These are phyloP conservation scores for Iselma pallidipennis DNA, from an alignment of 2,888 invertebrate species.

Conservation along the genomic window DNA sequence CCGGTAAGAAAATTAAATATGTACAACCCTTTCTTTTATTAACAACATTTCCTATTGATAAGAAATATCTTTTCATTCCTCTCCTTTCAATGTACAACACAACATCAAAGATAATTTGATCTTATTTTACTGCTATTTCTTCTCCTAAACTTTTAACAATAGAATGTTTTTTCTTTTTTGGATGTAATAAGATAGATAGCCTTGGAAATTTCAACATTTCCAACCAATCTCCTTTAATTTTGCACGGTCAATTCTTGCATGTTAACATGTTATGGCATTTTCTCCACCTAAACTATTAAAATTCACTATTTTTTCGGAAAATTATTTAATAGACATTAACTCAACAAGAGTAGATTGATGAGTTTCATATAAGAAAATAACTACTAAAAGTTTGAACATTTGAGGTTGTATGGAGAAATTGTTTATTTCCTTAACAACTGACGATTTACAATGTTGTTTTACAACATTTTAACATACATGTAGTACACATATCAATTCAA, in stretches of 20 bases:
- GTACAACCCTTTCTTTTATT: not conserved
- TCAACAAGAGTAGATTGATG: too few species aligned
- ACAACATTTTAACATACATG: not conserved
- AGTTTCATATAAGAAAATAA: too few species aligned
- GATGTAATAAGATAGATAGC: constrained; percentile 16
- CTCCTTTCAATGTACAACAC: not conserved
- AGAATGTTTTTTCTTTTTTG: constrained; percentile 11
- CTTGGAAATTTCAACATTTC: constrained; percentile 16
- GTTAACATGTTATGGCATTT: constrained; percentile 4
- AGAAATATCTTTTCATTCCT: not conserved
- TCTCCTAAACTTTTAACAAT: constrained; percentile 8
- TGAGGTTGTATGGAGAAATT: not conserved
- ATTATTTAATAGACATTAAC: too few species aligned
- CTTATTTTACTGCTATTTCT: not conserved
- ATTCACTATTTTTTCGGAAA: too few species aligned
- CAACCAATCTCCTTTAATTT: constrained; percentile 17
- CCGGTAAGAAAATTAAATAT: not conserved
- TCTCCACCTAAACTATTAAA: not conserved
- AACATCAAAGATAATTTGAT: not conserved
- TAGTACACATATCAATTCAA: not conserved
- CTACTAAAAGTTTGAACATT: not conserved
- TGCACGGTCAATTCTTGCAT: constrained; percentile 14
- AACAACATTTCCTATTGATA: too few species aligned
- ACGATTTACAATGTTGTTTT: not conserved
- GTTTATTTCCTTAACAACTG: not conserved